Evolutionary conservation across 2,113 vertebrate genomes (phyloP).

Genomic region (Nesogale talazaci): DNA sequence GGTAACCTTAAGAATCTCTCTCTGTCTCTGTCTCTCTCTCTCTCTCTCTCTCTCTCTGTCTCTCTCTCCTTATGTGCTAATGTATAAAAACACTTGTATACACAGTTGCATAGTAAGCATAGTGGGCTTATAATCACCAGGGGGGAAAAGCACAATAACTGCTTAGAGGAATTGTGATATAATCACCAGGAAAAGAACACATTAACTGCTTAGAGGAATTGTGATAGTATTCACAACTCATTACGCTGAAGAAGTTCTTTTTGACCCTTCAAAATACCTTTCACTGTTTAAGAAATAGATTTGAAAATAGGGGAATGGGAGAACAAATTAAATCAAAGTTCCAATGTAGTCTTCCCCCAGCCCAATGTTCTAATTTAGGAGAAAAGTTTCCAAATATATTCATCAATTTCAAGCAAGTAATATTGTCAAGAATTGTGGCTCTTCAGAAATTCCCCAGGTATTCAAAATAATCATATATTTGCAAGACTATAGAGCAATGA

Average conservation of each 20-base stretch:
- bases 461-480: neutral
- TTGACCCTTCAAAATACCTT: neutral
- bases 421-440: neutral
- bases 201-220: neutral
- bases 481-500: neutral
- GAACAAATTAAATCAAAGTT: neutral
- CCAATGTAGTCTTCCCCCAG: neutral
- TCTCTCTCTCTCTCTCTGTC: neutral
- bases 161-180: neutral
- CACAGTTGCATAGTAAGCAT: neutral
- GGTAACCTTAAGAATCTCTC: neutral
- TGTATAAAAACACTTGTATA: neutral
- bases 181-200: neutral
- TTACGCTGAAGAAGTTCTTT: neutral
- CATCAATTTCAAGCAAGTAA: neutral
- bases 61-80: neutral
- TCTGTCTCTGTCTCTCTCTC: neutral
- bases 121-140: conserved; percentile 11
- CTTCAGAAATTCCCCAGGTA: neutral
- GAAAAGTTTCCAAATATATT: conserved; percentile 7
- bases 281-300: neutral
- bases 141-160: neutral
- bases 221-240: neutral
- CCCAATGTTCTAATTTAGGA: neutral
- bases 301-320: neutral